Evolutionary conservation across 2,888 invertebrate species (phyloP), one percentile per base, ranked within the genome.

Genomic region (Agonopterix heracliana): DNA sequence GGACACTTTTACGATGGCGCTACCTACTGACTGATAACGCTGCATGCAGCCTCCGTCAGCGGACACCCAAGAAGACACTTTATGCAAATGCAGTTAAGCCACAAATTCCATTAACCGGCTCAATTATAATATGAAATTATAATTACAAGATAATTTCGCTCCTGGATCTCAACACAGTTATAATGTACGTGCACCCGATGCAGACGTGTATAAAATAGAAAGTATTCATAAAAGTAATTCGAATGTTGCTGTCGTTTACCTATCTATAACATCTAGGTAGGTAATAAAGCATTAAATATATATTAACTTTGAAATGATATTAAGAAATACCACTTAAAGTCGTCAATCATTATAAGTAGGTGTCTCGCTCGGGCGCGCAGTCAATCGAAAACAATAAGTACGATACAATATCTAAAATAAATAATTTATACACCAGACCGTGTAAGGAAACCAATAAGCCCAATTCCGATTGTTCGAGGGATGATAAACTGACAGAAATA

Each of bases 1-100:
- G 87, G 86, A 87, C 87, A 86, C 84, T 81, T 87, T 87, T 84
- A 86, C 85, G 88, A 85, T 76, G 86, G 78, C 78, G 81, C 85
- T 87, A 78, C 86, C 81, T 79, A 80, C 77, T 78, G 73, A 75
- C 79, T 79, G 88, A 88, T 87, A 87, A 87, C 77, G 68, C 70
- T 68, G 69, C 71, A 70, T 63, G 70, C 71, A 74, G 70, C 73
- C 68, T 69, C 68, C 62, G 60, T 52, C 48, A 49, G 55, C 67
- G 76, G 62, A 79, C 83, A 76, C 79, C 78, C 80, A 78, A 82
- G 76, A 82, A 76, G 78, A 67, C 69, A 73, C 86, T 81, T 83
- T 82, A 83, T 78, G 76, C 70, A 61, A 74, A 79, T 75, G 73
- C 60, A 45, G 61, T 72, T 81, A 85, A 84, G 82, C 68, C 74